These are phyloP conservation scores for Amphipoea oculea DNA, from an alignment of 2,888 invertebrate species.

Conservation along the genomic window DNA sequence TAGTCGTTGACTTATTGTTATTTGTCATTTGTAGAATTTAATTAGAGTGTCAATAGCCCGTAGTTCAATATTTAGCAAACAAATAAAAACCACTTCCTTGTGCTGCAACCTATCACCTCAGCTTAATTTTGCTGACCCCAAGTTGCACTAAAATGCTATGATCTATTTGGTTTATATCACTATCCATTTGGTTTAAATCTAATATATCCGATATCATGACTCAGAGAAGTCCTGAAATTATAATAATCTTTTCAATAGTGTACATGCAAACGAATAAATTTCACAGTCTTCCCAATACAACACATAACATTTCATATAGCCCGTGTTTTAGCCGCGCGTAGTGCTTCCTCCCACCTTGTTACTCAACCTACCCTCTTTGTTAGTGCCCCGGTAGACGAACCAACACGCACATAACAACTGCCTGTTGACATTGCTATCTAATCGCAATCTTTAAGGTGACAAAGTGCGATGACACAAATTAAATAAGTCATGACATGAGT, in stretches of 20 bases:
- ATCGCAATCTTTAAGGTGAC: constrained; percentile 46
- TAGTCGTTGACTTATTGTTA: too few species aligned
- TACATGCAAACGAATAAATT: constrained; percentile 35
- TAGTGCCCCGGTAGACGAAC: constrained; percentile 57
- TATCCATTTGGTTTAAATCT: not conserved
- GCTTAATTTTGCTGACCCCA: not conserved
- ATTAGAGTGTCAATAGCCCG: not conserved
- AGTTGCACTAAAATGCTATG: not conserved
- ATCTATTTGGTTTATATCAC: not conserved
- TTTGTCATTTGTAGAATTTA: too few species aligned
- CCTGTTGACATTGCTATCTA: constrained; percentile 45
- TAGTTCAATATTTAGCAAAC: not conserved
- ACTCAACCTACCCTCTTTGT: constrained; percentile 67
- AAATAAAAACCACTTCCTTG: not conserved
- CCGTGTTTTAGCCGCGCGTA: constrained; percentile 60
- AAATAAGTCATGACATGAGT: constrained; percentile 40
- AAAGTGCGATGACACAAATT: constrained; percentile 46
- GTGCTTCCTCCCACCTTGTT: constrained; percentile 77
- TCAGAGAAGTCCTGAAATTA: constrained; percentile 6
- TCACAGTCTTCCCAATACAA: constrained; percentile 52
- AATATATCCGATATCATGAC: not conserved
- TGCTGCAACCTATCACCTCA: not conserved
- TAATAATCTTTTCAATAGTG: constrained; percentile 29
- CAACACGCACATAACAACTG: constrained; percentile 36
- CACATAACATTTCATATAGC: constrained; percentile 51